Evolutionary conservation across 2,888 invertebrate genomes (phyloP).

Genomic region (Dynastes tityus): DNA sequence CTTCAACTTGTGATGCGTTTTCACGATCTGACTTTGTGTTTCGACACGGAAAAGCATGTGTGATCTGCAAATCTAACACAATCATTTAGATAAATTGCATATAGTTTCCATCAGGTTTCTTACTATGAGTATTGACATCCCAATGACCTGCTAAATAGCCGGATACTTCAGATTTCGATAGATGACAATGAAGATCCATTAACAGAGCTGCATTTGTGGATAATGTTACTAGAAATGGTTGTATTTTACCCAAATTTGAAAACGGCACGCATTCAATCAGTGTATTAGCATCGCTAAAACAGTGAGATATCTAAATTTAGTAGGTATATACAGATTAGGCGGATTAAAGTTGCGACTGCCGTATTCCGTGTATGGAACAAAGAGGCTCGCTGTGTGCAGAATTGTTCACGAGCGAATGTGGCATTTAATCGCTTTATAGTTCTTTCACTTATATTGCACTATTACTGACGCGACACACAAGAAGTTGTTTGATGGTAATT

Average conservation of each 20-base stretch:
- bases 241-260: constrained; percentile 89
- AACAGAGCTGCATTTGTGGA: constrained; percentile 90
- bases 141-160: constrained; percentile 97
- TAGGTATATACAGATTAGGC: no score
- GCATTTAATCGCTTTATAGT: no score
- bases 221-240: constrained; percentile 92
- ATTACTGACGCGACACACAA: no score
- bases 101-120: constrained; percentile 67
- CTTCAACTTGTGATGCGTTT: constrained; percentile 83
- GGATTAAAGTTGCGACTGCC: no score
- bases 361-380: no score
- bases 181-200: constrained; percentile 94
- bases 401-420: no score
- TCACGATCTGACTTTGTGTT: constrained; percentile 86
- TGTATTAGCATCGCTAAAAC: constrained; percentile 86
- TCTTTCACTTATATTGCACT: no score
- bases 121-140: constrained; percentile 95
- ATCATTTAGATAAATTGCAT: constrained; percentile 59
- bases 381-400: no score
- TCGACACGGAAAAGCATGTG: constrained; percentile 91
- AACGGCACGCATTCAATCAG: constrained; percentile 93
- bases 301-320: neutral
- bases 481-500: no score
- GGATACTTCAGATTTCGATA: constrained; percentile 94
- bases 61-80: constrained; percentile 84